Percentiles rank a stretch among this genome's conserved stretches.
Evolutionary conservation across 2,113 vertebrate genomes (phyloP).

Genomic region (Camelus dromedarius): DNA sequence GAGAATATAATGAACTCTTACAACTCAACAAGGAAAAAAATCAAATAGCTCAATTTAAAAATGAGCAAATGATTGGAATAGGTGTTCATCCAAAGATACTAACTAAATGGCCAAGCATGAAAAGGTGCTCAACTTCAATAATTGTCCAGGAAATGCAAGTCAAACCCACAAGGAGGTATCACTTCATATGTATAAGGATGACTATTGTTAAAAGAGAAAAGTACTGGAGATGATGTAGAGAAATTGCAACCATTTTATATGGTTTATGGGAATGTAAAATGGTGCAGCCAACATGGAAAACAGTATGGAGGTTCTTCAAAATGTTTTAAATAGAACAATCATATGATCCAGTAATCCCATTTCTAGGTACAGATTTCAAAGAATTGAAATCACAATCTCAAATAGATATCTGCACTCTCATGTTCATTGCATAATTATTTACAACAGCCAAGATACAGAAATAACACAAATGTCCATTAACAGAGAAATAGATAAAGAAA

Average conservation of each 20-base stretch:
- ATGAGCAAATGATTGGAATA: background rate
- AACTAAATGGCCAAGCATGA: background rate
- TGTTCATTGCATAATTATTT: background rate
- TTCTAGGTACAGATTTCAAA: background rate
- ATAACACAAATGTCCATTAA: background rate
- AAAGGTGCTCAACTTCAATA: background rate
- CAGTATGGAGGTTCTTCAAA: background rate
- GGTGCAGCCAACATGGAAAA: background rate
- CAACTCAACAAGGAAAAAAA: background rate
- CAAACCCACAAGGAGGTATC: background rate
- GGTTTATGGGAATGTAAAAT: background rate
- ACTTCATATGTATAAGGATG: background rate
- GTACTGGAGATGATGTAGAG: background rate
- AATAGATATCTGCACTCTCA: background rate
- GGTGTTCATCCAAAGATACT: background rate
- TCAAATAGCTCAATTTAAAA: background rate
- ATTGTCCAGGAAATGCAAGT: background rate
- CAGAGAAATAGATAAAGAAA: background rate
- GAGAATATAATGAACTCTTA: background rate
- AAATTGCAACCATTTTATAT: background rate
- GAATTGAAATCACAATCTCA: background rate
- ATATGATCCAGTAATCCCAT: background rate
- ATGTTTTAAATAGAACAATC: background rate
- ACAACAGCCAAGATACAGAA: background rate
- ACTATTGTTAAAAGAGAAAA: background rate